Percentiles rank a stretch among this genome's conserved stretches.
Evolutionary conservation across 2,113 vertebrate species (phyloP).

Genomic region (Melanostigma gelatinosum): DNA sequence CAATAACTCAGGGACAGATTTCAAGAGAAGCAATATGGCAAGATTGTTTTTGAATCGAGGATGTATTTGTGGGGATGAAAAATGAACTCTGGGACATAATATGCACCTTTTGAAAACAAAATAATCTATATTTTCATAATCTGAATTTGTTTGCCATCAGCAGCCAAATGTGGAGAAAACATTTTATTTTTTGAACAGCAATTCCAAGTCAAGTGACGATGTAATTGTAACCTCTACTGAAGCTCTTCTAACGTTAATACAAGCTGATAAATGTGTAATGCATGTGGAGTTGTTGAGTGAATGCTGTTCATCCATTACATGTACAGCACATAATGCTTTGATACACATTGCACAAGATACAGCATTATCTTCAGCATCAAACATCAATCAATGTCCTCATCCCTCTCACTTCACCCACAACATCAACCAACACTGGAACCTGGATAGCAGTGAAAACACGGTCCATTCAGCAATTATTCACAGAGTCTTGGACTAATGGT

Average conservation of each 20-base stretch:
- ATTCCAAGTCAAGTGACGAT: slow-evolving; percentile 53
- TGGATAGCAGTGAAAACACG: slow-evolving; percentile 70
- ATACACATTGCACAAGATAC: slow-evolving; percentile 36
- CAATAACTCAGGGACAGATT: slow-evolving; percentile 74
- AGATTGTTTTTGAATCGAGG: slow-evolving; percentile 70
- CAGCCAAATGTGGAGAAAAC: slow-evolving; percentile 40
- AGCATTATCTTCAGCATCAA: slow-evolving; percentile 46
- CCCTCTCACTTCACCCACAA: slow-evolving; percentile 54
- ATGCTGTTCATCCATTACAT: slow-evolving; percentile 34
- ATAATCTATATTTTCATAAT: slow-evolving; percentile 69
- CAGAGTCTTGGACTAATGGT: slow-evolving; percentile 80
- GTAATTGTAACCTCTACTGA: slow-evolving; percentile 51
- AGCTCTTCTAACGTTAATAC: slow-evolving; percentile 48
- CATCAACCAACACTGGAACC: slow-evolving; percentile 62
- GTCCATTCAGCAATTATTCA: slow-evolving; percentile 82
- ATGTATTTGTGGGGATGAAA: slow-evolving; percentile 64
- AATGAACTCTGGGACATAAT: slow-evolving; percentile 69
- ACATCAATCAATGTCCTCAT: slow-evolving; percentile 59
- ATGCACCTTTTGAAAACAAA: slow-evolving; percentile 67
- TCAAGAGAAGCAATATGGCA: slow-evolving; percentile 72
- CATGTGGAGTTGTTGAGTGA: slow-evolving; percentile 19
- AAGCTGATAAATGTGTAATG: slow-evolving; percentile 43
- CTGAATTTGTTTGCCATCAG: slow-evolving; percentile 45
- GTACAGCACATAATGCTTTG: slow-evolving; percentile 3
- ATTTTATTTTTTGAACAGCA: slow-evolving; percentile 53